Base-by-base conservation (phyloP, 1,140 invertebrate species). In the Himalopsyche phryganea region DNA sequence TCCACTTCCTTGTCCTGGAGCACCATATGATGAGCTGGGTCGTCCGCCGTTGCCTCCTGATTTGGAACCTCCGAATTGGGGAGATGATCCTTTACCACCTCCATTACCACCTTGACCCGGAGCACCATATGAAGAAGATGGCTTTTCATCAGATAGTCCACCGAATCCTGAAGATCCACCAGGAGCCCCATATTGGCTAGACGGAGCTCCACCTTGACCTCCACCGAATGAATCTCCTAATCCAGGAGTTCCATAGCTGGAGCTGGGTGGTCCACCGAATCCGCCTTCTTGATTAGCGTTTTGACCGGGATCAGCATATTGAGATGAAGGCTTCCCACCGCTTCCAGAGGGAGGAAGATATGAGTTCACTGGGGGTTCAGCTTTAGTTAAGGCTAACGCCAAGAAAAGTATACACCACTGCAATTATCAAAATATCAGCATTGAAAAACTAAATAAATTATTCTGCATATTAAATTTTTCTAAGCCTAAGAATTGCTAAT, bases 341-440 rank as follows among this genome's bases (percentile, higher is more conserved):
- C 66, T 66, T 44, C 68, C 66, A 9, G 60, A 71, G n/a, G 85
- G 84, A 66, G 85, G 85, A 65, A 86, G 72, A 59, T 88, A 88
- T 10, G 83, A 84, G 69, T 83, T 87, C 2, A 86, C 83, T 13
- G 86, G 86, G 32, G 86, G 86, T 67, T 89, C 86, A 40, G 85
- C 74, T 53, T 69, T 70, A 17, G 61, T 69, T 47, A 66, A 54
- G 6, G 73, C 67, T 68, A 70, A 69, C 41, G 67, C 67, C 14
- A 77, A 57, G 4, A 47, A 52, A 28, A 63, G 36, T 52, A 63
- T 60, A 33, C 48, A 57, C 61, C 66, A 67, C 74, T 76, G 68
- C 58, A 63, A 62, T n/a, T n/a, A n/a, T n/a, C n/a, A n/a, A n/a
- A n/a, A n/a, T n/a, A n/a, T n/a, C n/a, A n/a, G n/a, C n/a, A n/a